Conservation (phyloP, 1,140 invertebrate genomes). For the Camponotus vicinus region DNA sequence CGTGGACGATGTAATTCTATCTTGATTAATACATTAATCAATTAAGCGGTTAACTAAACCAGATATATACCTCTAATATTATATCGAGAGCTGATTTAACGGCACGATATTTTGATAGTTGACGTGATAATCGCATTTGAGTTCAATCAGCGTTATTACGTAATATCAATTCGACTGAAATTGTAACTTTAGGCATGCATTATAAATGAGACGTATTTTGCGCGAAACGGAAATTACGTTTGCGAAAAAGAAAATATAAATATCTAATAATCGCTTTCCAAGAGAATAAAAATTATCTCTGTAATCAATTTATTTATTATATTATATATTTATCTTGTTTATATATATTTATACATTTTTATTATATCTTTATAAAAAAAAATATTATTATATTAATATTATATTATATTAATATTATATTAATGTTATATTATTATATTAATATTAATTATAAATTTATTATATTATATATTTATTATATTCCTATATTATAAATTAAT, state of each 20-base stretch:
- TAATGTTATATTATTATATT: too few species aligned
- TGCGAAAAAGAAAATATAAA: background rate
- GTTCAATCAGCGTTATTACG: background rate
- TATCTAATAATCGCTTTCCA: too few species aligned
- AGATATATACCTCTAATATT: constrained; percentile 38
- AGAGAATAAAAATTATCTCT: background rate
- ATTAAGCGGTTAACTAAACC: constrained; percentile 58
- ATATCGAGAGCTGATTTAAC: constrained; percentile 52
- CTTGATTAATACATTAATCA: constrained; percentile 61
- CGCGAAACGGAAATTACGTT: background rate
- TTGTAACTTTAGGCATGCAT: background rate
- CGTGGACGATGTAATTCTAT: constrained; percentile 37
- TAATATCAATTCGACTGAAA: background rate
- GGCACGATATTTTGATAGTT: constrained; percentile 40
- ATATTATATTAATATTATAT: too few species aligned
- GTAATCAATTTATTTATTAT: too few species aligned
- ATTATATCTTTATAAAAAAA: too few species aligned
- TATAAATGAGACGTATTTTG: background rate
- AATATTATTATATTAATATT: too few species aligned
- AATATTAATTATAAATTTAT: too few species aligned
- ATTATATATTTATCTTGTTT: too few species aligned
- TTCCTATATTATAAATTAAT: too few species aligned
- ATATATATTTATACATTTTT: too few species aligned
- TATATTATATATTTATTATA: too few species aligned
- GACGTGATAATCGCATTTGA: constrained; percentile 18